Evolutionary conservation across 2,797 vertebrate species (phyloP).

Genomic region (Thalassophryne amazonica): DNA sequence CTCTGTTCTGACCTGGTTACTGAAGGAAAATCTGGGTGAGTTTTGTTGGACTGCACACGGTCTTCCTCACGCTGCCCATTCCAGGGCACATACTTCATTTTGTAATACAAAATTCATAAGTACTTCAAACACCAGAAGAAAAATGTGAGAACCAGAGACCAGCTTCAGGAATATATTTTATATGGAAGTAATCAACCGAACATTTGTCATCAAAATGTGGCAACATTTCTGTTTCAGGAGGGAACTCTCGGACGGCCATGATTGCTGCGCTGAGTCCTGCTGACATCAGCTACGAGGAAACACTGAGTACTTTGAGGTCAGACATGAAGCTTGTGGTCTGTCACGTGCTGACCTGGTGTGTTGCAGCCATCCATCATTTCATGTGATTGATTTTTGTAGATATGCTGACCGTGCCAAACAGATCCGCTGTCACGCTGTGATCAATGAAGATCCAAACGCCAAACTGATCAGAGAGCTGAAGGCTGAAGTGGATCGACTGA

Average conservation of each 20-base stretch:
- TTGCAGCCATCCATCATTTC: neutral
- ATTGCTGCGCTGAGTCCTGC: conserved; percentile 91
- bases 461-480: conserved; percentile 88
- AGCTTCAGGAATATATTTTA: too few relatives aligned
- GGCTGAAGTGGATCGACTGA: conserved; percentile 84
- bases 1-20: conserved; percentile 89
- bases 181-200: too few relatives aligned
- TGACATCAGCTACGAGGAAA: conserved; percentile 91
- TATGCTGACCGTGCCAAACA: conserved; percentile 91
- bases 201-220: neutral
- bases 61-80: too few relatives aligned
- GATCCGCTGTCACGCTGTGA: conserved; percentile 88
- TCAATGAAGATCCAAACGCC: conserved; percentile 92
- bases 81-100: too few relatives aligned
- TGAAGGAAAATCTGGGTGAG: conserved; percentile 89
- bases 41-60: too few relatives aligned
- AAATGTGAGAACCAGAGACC: too few relatives aligned
- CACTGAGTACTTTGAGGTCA: conserved; percentile 88
- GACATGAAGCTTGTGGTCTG: neutral
- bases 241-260: conserved; percentile 92
- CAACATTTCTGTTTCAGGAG: conserved; percentile 77
- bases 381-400: conserved; percentile 47
- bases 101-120: too few relatives aligned
- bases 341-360: neutral
- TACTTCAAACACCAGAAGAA: too few relatives aligned